phyloP scores from a whole-genome alignment of 2,113 vertebrate genomes.

The Polyodon spathula region DNA sequence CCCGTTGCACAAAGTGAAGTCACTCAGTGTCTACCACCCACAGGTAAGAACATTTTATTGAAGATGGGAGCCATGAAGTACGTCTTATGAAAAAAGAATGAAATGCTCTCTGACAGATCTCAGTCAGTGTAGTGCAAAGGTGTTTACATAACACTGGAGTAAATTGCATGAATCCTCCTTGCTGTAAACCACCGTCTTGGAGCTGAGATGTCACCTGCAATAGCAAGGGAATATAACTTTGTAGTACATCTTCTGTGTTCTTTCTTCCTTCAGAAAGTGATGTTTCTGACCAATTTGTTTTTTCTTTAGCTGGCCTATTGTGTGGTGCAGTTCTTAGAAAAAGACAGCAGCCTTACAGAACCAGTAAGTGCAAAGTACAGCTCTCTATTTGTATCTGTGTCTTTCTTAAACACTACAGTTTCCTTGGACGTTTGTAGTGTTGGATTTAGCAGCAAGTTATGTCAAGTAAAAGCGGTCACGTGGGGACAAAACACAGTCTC shows the following conservation, averaged over 20 bases:
- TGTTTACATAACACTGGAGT: too few species aligned
- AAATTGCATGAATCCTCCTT: too few species aligned
- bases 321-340: slow-evolving; percentile 96
- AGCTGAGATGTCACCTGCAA: too few species aligned
- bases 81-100: too few species aligned
- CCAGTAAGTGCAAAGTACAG: slow-evolving; percentile 63
- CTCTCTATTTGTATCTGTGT: not conserved
- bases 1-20: slow-evolving; percentile 87
- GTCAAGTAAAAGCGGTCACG: too few species aligned
- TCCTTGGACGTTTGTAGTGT: too few species aligned
- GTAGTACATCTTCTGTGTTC: not conserved
- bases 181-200: too few species aligned
- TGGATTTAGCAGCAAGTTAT: too few species aligned
- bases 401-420: not conserved
- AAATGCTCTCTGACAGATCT: too few species aligned
- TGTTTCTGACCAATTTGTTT: slow-evolving; percentile 8
- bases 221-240: too few species aligned
- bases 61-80: not conserved
- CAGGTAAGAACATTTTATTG: slow-evolving; percentile 51
- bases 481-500: not conserved
- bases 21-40: slow-evolving; percentile 78
- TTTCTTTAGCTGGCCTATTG: slow-evolving; percentile 82
- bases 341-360: slow-evolving; percentile 93
- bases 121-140: too few species aligned
- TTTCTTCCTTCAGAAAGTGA: not conserved